Conservation (phyloP, 2,888 invertebrate species). For the Lepidocyrtinus sp. region DNA sequence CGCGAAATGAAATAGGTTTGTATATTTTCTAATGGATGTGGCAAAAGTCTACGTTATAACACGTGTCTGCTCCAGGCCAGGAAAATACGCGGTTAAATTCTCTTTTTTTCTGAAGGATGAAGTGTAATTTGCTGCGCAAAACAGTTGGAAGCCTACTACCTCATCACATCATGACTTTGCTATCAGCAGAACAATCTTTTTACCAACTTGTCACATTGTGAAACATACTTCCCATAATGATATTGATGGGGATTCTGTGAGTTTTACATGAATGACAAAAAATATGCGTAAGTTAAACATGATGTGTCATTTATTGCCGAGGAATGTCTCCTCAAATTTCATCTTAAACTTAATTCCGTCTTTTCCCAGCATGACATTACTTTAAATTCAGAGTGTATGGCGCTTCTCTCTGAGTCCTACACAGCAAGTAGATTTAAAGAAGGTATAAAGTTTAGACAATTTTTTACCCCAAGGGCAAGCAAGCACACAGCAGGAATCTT, state of each 20-base stretch:
- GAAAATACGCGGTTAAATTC: constrained; percentile 32
- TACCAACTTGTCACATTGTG: constrained; percentile 45
- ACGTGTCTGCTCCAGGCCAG: constrained; percentile 56
- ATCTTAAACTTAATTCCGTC: constrained; percentile 9
- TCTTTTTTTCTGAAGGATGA: constrained; percentile 35
- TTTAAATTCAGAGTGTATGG: background rate
- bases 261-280: constrained; percentile 10
- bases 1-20: constrained; percentile 10
- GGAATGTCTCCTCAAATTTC: constrained; percentile 6
- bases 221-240: background rate
- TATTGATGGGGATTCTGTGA: constrained; percentile 2
- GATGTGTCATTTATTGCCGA: constrained; percentile 9
- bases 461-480: background rate
- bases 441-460: background rate
- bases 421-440: too few relatives aligned
- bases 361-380: background rate
- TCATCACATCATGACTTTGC: constrained; percentile 46
- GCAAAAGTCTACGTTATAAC: constrained; percentile 17
- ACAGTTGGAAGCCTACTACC: constrained; percentile 35
- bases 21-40: constrained; percentile 14
- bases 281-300: constrained; percentile 15
- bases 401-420: too few relatives aligned
- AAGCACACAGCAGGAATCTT: background rate
- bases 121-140: constrained; percentile 36
- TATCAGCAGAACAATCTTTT: constrained; percentile 30